Evolutionary conservation across 2,113 vertebrate genomes (phyloP).

Genomic region (Anhinga anhinga): DNA sequence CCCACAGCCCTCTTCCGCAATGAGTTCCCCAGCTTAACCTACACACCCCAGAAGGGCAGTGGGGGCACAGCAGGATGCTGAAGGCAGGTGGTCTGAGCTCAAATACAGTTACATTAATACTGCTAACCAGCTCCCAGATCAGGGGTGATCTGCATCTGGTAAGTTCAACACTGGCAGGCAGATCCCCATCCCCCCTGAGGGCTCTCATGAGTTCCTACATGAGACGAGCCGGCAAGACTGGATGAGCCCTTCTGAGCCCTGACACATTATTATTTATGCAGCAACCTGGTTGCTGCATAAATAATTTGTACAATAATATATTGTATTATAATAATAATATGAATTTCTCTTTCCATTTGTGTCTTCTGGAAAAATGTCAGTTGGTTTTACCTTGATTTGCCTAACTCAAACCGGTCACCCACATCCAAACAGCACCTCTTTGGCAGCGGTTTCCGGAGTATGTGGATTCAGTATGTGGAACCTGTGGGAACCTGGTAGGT

Average conservation of each 20-base stretch:
- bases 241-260: background rate
- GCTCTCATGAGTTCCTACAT: background rate
- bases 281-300: too few relatives aligned
- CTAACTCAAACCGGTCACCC: background rate
- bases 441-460: background rate
- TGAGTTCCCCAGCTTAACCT: background rate
- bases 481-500: background rate
- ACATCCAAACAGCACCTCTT: background rate
- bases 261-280: background rate
- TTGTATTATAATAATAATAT: too few relatives aligned
- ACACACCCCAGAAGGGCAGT: rapidly evolving
- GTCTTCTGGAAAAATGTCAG: too few relatives aligned
- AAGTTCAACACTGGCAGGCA: background rate
- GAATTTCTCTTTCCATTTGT: too few relatives aligned
- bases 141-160: background rate
- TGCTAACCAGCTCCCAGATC: background rate
- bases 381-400: background rate
- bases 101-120: background rate
- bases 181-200: background rate
- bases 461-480: background rate
- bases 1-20: background rate
- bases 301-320: too few relatives aligned
- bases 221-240: rapidly evolving
- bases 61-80: background rate
- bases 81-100: background rate